phyloP scores from a whole-genome alignment of 2,888 invertebrate species.

The Acronicta leporina region DNA sequence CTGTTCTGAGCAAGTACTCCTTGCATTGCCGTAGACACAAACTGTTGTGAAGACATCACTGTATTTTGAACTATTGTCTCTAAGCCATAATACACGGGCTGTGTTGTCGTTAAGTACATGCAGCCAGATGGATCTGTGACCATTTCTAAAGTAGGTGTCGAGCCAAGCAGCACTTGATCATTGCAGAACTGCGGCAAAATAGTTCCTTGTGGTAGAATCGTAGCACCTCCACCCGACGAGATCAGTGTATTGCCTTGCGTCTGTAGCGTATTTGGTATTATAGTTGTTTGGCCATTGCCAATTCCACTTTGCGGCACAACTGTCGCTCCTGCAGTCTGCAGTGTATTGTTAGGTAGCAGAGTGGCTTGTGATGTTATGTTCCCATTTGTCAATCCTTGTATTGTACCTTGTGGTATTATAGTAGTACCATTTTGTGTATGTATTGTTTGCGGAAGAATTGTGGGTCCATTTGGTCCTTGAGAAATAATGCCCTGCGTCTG shows the following conservation, averaged over 20 bases:
- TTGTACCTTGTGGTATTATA: slow-evolving; percentile 89
- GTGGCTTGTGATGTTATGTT: slow-evolving; percentile 81
- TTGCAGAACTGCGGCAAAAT: slow-evolving; percentile 86
- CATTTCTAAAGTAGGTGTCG: slow-evolving; percentile 90
- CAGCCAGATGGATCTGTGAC: slow-evolving; percentile 89
- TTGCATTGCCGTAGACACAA: slow-evolving; percentile 94
- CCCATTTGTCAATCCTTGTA: slow-evolving; percentile 80
- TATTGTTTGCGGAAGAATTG: slow-evolving; percentile 90
- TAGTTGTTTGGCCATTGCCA: slow-evolving; percentile 84
- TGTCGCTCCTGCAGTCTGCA: slow-evolving; percentile 79
- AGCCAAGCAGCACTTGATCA: slow-evolving; percentile 90
- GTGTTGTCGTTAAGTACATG: slow-evolving; percentile 90
- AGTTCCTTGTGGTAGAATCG: slow-evolving; percentile 90
- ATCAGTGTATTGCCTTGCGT: slow-evolving; percentile 88
- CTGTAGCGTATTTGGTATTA: slow-evolving; percentile 85
- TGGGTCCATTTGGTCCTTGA: slow-evolving; percentile 88
- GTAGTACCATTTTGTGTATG: slow-evolving; percentile 90
- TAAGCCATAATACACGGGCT: slow-evolving; percentile 94
- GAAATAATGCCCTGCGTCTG: slow-evolving; percentile 86
- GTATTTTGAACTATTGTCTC: slow-evolving; percentile 96
- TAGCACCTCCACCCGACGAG: slow-evolving; percentile 87
- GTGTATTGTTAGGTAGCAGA: slow-evolving; percentile 77
- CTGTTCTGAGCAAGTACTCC: slow-evolving; percentile 94
- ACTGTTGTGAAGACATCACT: slow-evolving; percentile 96
- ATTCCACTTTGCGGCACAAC: slow-evolving; percentile 86